phyloP scores from a whole-genome alignment of 2,888 invertebrate species.

The Auanema freiburgensis region DNA sequence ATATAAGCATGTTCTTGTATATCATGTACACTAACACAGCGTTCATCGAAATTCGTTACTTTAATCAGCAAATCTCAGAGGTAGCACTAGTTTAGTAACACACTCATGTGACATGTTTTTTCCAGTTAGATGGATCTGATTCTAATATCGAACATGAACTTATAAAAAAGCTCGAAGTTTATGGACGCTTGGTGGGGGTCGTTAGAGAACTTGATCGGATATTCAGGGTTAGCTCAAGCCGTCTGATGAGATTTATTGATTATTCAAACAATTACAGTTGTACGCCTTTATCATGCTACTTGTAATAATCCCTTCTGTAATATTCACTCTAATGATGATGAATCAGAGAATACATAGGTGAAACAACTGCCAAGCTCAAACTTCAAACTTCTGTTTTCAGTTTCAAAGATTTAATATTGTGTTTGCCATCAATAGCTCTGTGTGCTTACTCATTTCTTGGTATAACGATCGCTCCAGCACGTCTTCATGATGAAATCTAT shows the following conservation, averaged over 20 bases:
- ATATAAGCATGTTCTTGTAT: slow-evolving; percentile 34
- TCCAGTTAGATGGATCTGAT: slow-evolving; percentile 27
- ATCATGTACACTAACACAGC: slow-evolving; percentile 39
- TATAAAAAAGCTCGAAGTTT: slow-evolving; percentile 26
- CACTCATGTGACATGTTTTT: neutral
- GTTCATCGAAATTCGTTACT: slow-evolving; percentile 36
- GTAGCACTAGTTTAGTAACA: slow-evolving; percentile 1
- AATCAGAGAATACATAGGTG: slow-evolving; percentile 33
- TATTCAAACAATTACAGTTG: slow-evolving; percentile 20
- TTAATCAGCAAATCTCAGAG: slow-evolving; percentile 33
- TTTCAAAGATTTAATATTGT: slow-evolving; percentile 30
- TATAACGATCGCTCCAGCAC: slow-evolving; percentile 39
- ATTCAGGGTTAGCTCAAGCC: slow-evolving; percentile 26
- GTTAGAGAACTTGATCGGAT: slow-evolving; percentile 37
- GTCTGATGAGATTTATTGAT: neutral
- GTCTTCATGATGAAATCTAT: slow-evolving; percentile 65
- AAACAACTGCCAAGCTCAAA: too few relatives aligned
- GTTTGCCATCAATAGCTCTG: slow-evolving; percentile 34
- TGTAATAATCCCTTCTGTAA: slow-evolving; percentile 16
- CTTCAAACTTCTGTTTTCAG: slow-evolving; percentile 3
- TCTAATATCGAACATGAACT: slow-evolving; percentile 21
- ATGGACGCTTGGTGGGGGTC: slow-evolving; percentile 28
- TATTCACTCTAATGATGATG: slow-evolving; percentile 46
- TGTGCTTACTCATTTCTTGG: slow-evolving; percentile 40
- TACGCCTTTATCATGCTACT: slow-evolving; percentile 38